phyloP scores from a whole-genome alignment of 2,888 invertebrate species.

The Lepidochrysops patricia region DNA sequence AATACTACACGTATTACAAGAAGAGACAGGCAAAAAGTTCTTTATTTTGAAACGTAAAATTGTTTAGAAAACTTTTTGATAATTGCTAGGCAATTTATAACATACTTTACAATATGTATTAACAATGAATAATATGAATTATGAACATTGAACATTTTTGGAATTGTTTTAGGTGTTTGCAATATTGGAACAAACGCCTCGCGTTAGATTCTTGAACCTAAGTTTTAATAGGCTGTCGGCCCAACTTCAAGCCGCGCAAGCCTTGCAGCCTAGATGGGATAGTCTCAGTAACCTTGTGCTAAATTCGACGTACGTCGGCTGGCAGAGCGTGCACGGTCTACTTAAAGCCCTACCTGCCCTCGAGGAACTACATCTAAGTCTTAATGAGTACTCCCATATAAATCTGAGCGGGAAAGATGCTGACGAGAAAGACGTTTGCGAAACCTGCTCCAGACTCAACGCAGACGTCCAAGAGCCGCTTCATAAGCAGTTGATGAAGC shows the following conservation, averaged over 20 bases:
- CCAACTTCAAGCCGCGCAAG: conserved; percentile 76
- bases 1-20: too few relatives aligned
- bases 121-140: too few relatives aligned
- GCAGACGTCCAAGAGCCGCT: conserved; percentile 54
- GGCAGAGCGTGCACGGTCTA: conserved; percentile 86
- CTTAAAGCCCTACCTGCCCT: conserved; percentile 84
- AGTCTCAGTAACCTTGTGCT: conserved; percentile 85
- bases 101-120: too few relatives aligned
- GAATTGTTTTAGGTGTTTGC: conserved; percentile 81
- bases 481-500: conserved; percentile 81
- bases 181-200: conserved; percentile 90
- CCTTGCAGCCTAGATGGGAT: conserved; percentile 66
- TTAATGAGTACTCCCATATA: conserved; percentile 89
- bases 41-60: too few relatives aligned
- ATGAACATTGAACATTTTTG: too few relatives aligned
- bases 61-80: too few relatives aligned
- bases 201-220: conserved; percentile 91
- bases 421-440: conserved; percentile 52
- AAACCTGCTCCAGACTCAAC: conserved; percentile 55
- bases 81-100: too few relatives aligned
- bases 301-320: conserved; percentile 90
- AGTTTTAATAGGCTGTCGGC: conserved; percentile 90
- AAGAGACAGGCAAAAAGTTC: too few relatives aligned
- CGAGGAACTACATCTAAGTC: conserved; percentile 93
- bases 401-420: conserved; percentile 73